A percentile compares a stretch with the other conserved stretches of the same genome.
Evolutionary conservation across 2,113 vertebrate genomes (phyloP).

Genomic region (Cynoglossus semilaevis): DNA sequence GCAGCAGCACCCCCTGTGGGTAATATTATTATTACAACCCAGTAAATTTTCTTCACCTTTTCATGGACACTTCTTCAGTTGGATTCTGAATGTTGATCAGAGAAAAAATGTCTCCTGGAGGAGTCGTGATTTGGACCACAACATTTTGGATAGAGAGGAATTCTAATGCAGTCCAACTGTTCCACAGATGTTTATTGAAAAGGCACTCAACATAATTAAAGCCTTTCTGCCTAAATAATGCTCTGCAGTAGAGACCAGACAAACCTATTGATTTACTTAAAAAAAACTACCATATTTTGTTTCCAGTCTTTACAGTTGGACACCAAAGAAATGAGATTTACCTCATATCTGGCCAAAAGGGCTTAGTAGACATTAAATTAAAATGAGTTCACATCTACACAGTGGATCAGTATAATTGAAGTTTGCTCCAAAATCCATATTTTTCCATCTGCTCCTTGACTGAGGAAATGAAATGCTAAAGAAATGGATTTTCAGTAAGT

Average conservation of each 20-base stretch:
- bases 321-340: too few relatives aligned
- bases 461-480: not conserved
- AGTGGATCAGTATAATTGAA: too few relatives aligned
- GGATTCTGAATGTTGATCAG: too few relatives aligned
- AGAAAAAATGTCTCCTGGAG: not conserved
- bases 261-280: conserved; percentile 3
- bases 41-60: too few relatives aligned
- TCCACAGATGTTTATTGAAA: conserved; percentile 27
- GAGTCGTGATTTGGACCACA: conserved; percentile 13
- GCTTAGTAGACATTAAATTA: too few relatives aligned
- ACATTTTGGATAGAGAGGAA: conserved; percentile 10
- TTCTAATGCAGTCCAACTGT: conserved; percentile 8
- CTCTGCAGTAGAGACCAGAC: not conserved
- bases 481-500: too few relatives aligned
- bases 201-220: conserved; percentile 37
- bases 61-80: too few relatives aligned
- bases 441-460: not conserved
- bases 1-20: not conserved
- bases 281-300: too few relatives aligned
- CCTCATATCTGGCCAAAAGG: too few relatives aligned
- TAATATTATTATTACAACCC: too few relatives aligned
- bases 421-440: not conserved
- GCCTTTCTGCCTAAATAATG: conserved; percentile 10
- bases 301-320: too few relatives aligned
- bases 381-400: too few relatives aligned